phyloP scores from a whole-genome alignment of 2,113 vertebrate genomes.

The Amphiprion percula region DNA sequence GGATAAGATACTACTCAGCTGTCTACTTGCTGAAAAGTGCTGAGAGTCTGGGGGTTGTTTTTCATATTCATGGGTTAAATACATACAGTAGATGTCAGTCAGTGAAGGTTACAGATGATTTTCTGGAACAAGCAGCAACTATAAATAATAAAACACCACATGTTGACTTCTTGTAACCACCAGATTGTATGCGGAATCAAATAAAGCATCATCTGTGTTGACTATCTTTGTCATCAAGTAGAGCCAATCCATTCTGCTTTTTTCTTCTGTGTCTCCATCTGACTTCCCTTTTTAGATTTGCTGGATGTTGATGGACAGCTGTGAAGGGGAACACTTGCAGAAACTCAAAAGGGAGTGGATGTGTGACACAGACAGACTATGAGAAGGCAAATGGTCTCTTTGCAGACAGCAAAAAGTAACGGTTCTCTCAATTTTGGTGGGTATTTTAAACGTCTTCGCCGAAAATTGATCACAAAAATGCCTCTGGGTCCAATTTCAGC shows the following conservation, averaged over 20 bases:
- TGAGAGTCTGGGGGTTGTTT: conserved; percentile 48
- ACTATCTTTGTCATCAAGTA: background rate
- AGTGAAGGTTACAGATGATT: background rate
- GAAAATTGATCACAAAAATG: background rate
- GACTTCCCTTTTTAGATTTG: conserved; percentile 84
- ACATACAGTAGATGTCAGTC: conserved; percentile 21
- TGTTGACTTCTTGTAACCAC: background rate
- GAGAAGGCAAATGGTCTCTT: conserved; percentile 81
- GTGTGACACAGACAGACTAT: conserved; percentile 64
- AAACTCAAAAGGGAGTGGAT: conserved; percentile 57
- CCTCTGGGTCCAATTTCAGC: background rate
- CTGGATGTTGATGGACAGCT: conserved; percentile 84
- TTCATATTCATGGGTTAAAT: conserved; percentile 49
- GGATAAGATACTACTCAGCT: conserved; percentile 41
- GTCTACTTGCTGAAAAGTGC: conserved; percentile 32
- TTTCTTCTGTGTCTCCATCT: conserved; percentile 24
- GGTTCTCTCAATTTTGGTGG: background rate
- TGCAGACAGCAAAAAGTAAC: conserved; percentile 65
- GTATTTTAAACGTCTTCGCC: background rate
- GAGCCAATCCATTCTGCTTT: background rate
- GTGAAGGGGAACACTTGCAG: conserved; percentile 90
- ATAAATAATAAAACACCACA: background rate
- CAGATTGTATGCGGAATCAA: background rate
- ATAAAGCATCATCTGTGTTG: background rate
- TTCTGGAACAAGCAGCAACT: background rate